These are phyloP conservation scores for Arremon brunneinucha DNA, from an alignment of 2,797 vertebrate genomes.

Conservation along the genomic window DNA sequence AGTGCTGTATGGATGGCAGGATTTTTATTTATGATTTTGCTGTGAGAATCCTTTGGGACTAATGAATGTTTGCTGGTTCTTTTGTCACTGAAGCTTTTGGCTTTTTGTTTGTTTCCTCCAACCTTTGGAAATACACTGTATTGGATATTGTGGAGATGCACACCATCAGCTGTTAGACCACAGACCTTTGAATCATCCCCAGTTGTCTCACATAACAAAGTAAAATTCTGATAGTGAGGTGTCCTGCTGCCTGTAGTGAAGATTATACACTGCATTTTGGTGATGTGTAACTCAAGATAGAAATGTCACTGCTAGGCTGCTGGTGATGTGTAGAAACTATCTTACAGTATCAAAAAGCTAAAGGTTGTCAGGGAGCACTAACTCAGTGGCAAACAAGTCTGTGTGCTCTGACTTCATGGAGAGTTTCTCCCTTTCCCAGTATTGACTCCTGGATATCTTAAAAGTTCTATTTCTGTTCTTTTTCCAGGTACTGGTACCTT, in stretches of 20 bases:
- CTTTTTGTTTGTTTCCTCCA: not conserved
- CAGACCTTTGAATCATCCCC: not conserved
- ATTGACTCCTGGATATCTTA: not conserved
- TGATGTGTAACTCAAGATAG: not conserved
- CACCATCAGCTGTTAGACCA: not conserved
- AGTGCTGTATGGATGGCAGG: not conserved
- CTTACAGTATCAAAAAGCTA: not conserved
- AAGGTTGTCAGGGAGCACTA: not conserved
- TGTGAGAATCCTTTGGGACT: not conserved
- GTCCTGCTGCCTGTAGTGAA: not conserved
- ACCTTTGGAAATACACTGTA: not conserved
- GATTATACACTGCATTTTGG: not conserved
- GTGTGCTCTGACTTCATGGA: not conserved
- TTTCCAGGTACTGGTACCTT: conserved; percentile 92
- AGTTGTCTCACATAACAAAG: not conserved
- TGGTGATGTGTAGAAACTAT: not conserved
- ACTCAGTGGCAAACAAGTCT: not conserved
- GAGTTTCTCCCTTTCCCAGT: not conserved
- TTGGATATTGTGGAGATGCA: not conserved
- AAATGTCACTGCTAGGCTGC: not conserved
- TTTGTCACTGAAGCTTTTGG: not conserved
- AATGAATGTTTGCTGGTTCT: not conserved
- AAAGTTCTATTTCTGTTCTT: not conserved
- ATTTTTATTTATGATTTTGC: not conserved
- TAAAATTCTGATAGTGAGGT: not conserved